Base-by-base conservation (phyloP, 2,888 invertebrate species). In the Disparrhopalites patrizii region DNA sequence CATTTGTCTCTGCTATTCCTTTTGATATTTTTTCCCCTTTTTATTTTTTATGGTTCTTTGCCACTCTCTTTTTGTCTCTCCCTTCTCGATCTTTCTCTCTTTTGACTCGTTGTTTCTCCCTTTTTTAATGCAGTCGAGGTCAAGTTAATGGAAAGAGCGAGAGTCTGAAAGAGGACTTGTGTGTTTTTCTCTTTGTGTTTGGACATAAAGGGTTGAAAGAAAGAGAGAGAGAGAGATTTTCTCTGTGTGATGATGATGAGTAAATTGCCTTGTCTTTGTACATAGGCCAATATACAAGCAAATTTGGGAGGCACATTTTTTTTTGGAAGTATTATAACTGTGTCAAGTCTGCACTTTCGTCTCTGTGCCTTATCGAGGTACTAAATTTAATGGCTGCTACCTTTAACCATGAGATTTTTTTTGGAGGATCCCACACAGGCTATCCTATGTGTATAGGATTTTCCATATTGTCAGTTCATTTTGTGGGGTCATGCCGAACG, bases 71-170 rank as follows among this genome's bases (percentile, higher is more conserved):
- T n/a, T n/a, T n/a, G n/a, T n/a, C n/a, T n/a, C n/a, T n/a, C n/a
- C n/a, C n/a, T n/a, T n/a, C n/a, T n/a, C n/a, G n/a, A n/a, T n/a
- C n/a, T n/a, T n/a, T n/a, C n/a, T n/a, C n/a, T n/a, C n/a, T n/a
- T n/a, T n/a, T n/a, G n/a, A n/a, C n/a, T n/a, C n/a, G n/a, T n/a
- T n/a, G n/a, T n/a, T 47, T 47, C 47, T 13, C 4, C 20, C 3
- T 5, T 20, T 43, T 62, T 28, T 62, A 52, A 54, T 62, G 13
- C 25, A 62, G 54, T 50, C 47, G 63, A 63, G 63, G 55, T 55
- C 63, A 63, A 56, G 31, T 56, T 38, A 56, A 62, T 62, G 60
- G 43, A 60, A 28, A 47, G 38, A 3, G 38, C 15, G 8, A 13
- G 27, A n/a, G 8, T n/a, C 25, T 27, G 28, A 18, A 5, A 40